Evolutionary conservation across 2,113 vertebrate species (phyloP).

Genomic region (Strigops habroptila): DNA sequence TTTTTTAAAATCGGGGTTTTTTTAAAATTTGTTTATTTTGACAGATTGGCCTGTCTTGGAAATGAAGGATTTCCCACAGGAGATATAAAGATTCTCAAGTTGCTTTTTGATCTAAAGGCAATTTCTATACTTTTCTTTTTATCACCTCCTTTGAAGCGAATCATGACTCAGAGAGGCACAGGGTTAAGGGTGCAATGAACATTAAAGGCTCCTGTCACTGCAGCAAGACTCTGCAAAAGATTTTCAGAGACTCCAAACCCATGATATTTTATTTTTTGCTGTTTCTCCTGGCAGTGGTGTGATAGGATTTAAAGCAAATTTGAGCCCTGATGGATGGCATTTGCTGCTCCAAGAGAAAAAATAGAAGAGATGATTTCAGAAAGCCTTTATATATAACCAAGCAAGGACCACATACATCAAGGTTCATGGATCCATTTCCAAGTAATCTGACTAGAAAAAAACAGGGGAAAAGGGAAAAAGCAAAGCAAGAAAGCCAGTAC

Average conservation of each 20-base stretch:
- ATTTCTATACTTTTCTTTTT: slow-evolving; percentile 14
- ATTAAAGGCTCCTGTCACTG: not conserved
- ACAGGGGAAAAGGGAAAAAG: not conserved
- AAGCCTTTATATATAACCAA: not conserved
- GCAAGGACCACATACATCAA: not conserved
- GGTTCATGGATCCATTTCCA: not conserved
- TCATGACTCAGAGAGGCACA: not conserved
- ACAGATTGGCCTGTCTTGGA: not conserved
- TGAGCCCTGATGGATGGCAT: not conserved
- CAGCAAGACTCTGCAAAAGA: not conserved
- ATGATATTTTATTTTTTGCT: not conserved
- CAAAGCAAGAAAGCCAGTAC: not conserved
- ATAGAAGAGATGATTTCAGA: not conserved
- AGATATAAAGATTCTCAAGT: not conserved
- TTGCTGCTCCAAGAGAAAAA: not conserved
- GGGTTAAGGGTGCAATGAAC: slow-evolving; percentile 15
- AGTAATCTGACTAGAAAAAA: not conserved
- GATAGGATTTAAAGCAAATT: not conserved
- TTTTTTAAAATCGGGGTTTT: too few relatives aligned
- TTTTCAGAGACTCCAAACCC: not conserved
- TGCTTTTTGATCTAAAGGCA: slow-evolving; percentile 27
- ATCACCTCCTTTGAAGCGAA: slow-evolving; percentile 22
- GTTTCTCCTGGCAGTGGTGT: not conserved
- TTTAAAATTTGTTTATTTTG: not conserved
- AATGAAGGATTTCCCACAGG: not conserved